Percentiles rank a stretch among this genome's conserved stretches.
Conservation (phyloP, 1,140 invertebrate genomes). For the Teleogryllus occipitalis region DNA sequence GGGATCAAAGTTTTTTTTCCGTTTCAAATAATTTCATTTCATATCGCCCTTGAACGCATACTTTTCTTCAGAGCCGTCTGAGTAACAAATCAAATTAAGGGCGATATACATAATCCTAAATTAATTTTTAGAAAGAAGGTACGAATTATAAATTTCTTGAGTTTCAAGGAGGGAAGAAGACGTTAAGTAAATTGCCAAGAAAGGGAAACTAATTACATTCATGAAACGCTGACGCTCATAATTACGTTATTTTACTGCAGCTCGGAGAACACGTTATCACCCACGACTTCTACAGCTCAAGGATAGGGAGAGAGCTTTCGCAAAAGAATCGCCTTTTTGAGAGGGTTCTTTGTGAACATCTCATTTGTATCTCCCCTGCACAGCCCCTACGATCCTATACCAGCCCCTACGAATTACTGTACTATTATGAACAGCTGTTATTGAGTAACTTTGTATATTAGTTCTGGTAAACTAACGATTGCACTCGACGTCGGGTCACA, state of each 20-base stretch:
- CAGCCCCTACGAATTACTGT: no score
- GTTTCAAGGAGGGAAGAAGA: background rate
- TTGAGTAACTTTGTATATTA: no score
- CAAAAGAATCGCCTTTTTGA: no score
- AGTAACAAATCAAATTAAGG: constrained; percentile 2
- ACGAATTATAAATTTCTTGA: background rate
- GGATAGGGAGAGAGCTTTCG: no score
- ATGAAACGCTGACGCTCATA: background rate
- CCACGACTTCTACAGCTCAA: no score
- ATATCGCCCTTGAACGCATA: background rate
- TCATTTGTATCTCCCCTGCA: no score
- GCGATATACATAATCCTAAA: background rate
- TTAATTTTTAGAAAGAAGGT: constrained; percentile 6
- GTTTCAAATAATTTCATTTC: background rate
- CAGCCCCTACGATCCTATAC: no score
- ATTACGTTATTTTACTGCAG: background rate
- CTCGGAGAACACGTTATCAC: no score
- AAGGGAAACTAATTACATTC: background rate
- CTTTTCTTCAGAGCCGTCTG: background rate
- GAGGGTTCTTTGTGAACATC: no score
- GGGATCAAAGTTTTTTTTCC: background rate
- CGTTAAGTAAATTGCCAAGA: background rate
- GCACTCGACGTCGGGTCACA: no score
- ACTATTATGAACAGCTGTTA: no score
- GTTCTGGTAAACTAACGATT: no score